phyloP scores from a whole-genome alignment of 1,140 invertebrate genomes.

The Hycleus phaleratus region DNA sequence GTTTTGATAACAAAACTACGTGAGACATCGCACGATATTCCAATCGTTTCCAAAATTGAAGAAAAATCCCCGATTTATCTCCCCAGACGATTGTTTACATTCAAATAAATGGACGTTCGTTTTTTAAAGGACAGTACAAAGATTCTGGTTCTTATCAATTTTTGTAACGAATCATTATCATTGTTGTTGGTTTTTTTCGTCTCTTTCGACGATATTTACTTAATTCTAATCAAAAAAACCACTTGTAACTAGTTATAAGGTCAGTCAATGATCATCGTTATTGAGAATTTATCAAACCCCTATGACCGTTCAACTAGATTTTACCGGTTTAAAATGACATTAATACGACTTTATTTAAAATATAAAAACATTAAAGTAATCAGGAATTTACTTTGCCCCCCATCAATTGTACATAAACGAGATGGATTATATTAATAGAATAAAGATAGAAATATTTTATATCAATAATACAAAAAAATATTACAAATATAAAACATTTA shows the following conservation, averaged over 20 bases:
- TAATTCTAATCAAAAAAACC: background rate
- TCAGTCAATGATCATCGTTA: slow-evolving; percentile 23
- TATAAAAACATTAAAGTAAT: slow-evolving; percentile 4
- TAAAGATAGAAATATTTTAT: background rate
- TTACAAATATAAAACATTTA: no score
- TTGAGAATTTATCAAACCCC: slow-evolving; percentile 30
- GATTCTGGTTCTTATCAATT: no score
- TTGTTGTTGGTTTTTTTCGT: background rate
- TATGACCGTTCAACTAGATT: slow-evolving; percentile 28
- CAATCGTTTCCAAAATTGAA: no score
- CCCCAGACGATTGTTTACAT: no score
- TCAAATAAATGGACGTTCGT: no score
- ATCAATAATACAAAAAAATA: background rate
- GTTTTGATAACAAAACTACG: no score
- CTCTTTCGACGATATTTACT: no score
- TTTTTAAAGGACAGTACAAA: no score
- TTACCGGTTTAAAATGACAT: slow-evolving; percentile 27
- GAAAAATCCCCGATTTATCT: no score
- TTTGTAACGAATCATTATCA: no score
- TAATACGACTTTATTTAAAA: slow-evolving; percentile 22
- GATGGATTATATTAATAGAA: background rate
- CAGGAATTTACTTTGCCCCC: slow-evolving; percentile 21
- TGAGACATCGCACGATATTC: no score
- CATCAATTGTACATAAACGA: slow-evolving; percentile 11
- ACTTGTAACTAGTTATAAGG: slow-evolving; percentile 26